These are phyloP conservation scores for Lynx canadensis DNA, from an alignment of 2,113 vertebrate species.

Conservation along the genomic window DNA sequence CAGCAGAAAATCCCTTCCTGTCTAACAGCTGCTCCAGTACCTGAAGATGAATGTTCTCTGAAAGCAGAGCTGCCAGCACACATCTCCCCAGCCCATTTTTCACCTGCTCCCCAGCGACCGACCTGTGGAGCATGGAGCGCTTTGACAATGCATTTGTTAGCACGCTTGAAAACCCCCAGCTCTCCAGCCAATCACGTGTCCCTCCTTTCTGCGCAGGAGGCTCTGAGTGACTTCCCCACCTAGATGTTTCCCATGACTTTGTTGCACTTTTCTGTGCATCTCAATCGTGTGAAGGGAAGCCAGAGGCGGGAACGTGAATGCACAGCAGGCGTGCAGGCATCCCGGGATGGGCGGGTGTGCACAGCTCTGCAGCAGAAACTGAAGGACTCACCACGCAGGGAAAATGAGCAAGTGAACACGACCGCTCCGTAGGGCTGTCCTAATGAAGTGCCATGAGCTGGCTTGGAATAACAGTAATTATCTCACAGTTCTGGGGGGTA, in stretches of 20 bases:
- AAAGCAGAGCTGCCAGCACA: constrained; percentile 68
- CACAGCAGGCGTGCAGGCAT: neutral
- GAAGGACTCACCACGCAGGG: neutral
- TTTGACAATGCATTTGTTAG: constrained; percentile 64
- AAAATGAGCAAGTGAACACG: neutral
- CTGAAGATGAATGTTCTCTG: constrained; percentile 64
- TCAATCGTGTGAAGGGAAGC: neutral
- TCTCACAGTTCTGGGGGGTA: neutral
- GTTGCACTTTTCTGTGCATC: neutral
- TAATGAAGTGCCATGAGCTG: neutral
- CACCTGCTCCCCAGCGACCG: constrained; percentile 63
- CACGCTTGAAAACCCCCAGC: constrained; percentile 33
- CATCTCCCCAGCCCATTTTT: constrained; percentile 63
- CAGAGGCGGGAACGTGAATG: neutral
- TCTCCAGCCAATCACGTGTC: neutral
- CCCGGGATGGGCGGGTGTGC: neutral
- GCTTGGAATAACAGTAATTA: neutral
- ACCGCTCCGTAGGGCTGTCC: neutral
- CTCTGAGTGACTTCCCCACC: neutral
- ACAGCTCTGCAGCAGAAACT: no score
- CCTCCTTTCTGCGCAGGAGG: neutral
- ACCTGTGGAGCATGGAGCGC: constrained; percentile 51
- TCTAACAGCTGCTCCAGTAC: constrained; percentile 64
- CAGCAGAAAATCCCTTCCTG: constrained; percentile 42
- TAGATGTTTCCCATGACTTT: neutral